Evolutionary conservation across 2,797 vertebrate species (phyloP).

Genomic region (Artibeus lituratus): DNA sequence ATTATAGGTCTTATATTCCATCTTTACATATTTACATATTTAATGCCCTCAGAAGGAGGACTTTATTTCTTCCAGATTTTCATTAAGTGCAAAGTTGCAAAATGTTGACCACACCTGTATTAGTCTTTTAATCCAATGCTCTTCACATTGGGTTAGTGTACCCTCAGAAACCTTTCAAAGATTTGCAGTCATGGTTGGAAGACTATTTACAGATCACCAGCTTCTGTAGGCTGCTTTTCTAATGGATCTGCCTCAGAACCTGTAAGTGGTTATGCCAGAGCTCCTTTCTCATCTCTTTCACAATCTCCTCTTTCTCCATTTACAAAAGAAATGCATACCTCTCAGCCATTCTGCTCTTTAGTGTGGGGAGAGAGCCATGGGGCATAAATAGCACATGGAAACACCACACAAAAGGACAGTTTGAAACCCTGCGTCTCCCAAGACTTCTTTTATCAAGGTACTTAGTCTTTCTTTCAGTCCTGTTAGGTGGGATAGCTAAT

Average conservation of each 20-base stretch:
- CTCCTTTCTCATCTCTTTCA: neutral
- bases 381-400: neutral
- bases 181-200: neutral
- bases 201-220: neutral
- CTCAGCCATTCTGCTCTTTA: neutral
- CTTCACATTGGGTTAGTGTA: neutral
- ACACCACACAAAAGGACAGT: neutral
- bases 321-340: neutral
- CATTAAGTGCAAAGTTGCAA: neutral
- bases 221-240: neutral
- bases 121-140: neutral
- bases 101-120: neutral
- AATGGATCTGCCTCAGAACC: neutral
- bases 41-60: neutral
- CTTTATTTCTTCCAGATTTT: conserved; percentile 9
- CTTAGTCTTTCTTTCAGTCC: neutral
- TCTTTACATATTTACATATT: neutral
- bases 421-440: neutral
- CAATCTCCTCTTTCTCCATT: neutral
- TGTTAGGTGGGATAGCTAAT: neutral
- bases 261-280: neutral
- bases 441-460: neutral
- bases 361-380: neutral
- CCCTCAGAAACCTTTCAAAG: neutral
- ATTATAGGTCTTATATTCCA: neutral